These are phyloP conservation scores for Dichetophora obliterata DNA, from an alignment of 2,888 invertebrate species.

Conservation along the genomic window DNA sequence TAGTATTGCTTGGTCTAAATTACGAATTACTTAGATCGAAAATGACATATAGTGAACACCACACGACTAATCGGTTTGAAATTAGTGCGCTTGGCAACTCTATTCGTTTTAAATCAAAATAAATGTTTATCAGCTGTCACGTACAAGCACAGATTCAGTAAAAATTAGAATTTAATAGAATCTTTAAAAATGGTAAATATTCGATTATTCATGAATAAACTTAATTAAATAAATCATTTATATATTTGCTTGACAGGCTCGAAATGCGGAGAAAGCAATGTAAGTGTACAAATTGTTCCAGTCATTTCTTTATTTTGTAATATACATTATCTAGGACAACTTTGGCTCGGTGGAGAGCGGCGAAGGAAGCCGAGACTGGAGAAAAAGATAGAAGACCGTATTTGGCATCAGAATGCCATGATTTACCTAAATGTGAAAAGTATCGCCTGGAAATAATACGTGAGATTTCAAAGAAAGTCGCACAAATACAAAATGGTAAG, in stretches of 20 bases:
- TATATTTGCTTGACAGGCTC: slow-evolving; percentile 75
- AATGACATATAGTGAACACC: too few relatives aligned
- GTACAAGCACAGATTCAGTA: not conserved
- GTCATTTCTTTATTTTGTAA: not conserved
- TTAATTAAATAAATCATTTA: not conserved
- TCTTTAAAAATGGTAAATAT: slow-evolving; percentile 46
- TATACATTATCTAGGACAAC: slow-evolving; percentile 78
- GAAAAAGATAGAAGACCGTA: slow-evolving; percentile 91
- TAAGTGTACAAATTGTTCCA: slow-evolving; percentile 72
- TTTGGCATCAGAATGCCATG: slow-evolving; percentile 94
- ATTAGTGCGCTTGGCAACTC: not conserved
- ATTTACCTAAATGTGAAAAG: slow-evolving; percentile 92
- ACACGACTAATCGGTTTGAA: not conserved
- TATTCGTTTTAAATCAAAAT: not conserved
- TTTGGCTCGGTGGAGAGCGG: slow-evolving; percentile 97
- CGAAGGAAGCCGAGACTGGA: slow-evolving; percentile 92
- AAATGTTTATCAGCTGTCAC: not conserved
- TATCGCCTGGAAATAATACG: slow-evolving; percentile 97
- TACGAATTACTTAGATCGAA: too few relatives aligned
- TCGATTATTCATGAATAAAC: not conserved
- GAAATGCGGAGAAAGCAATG: slow-evolving; percentile 98
- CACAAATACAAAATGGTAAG: slow-evolving; percentile 96
- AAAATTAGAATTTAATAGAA: not conserved
- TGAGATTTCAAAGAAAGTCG: slow-evolving; percentile 98
- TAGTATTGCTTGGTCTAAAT: too few relatives aligned